Base-by-base conservation (phyloP, 2,797 vertebrate species). In the Limnodromus scolopaceus region DNA sequence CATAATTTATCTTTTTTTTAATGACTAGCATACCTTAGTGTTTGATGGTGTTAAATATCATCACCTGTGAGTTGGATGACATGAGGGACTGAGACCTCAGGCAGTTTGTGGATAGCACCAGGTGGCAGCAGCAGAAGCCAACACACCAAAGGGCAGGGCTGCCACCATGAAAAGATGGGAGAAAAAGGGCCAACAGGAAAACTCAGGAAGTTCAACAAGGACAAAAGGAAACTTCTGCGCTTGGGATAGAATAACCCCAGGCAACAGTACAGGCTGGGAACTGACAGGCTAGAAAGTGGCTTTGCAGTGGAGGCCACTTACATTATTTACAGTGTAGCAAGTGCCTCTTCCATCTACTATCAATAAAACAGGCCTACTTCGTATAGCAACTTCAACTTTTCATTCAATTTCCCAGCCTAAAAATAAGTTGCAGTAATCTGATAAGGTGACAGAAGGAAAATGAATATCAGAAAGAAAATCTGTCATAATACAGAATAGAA, bases 351-450 rank as follows among this genome's bases (percentile, higher is more conserved):
- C 61, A 61, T 71, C 53, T 77, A 9, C 64, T 68, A 61, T 45
- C 89, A 75, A 68, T 75, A 51, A 90, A 75, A 41, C 23, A 75
- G 87, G 22, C 48, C 82, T 81, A 57, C 72, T 83, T 78, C 65
- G 16, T n/a, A 70, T 24, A 80, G 53, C 10, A 63, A 34, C 27
- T 79, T 81, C 79, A 92, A 83, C 76, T 75, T 93, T 84, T 90
- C 76, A 55, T 87, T 83, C 84, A 46, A 91, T 89, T 94, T 84
- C 27, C 32, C n/a, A 78, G 69, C 10, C 82, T 87, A 95, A 93
- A 93, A 96, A 95, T 90, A 96, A 96, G 69, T 92, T 83, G 60
- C 79, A 74, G 84, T 86, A 87, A 94, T 95, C 84, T 95, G 78
- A 82, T 89, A 89, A 81, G 19, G 45, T 89, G 84, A 78, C 82